These are phyloP conservation scores for Agonopterix alstromeriana DNA, from an alignment of 2,888 invertebrate genomes.

Conservation along the genomic window DNA sequence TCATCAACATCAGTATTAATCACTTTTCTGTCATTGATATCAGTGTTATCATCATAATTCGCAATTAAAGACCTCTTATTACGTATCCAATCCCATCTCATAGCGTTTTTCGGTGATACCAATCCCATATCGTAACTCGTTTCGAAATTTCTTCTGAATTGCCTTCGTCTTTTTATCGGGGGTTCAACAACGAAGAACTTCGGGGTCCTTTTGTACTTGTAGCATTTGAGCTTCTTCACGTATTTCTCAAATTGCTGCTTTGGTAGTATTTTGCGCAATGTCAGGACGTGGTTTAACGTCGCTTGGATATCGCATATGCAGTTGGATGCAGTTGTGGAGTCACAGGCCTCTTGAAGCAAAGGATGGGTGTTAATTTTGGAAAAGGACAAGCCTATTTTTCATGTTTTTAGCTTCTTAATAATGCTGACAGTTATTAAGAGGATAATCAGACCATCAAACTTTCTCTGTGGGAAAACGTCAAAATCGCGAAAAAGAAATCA, in stretches of 20 bases:
- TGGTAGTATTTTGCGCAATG: conserved; percentile 14
- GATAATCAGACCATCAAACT: too few relatives aligned
- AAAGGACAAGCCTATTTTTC: background rate
- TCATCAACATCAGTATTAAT: background rate
- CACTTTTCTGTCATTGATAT: background rate
- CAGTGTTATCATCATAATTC: background rate
- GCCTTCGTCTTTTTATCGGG: background rate
- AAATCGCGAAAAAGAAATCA: too few relatives aligned
- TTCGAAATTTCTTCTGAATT: background rate
- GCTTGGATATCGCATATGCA: conserved; percentile 36
- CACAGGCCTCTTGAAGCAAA: conserved; percentile 55
- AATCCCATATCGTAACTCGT: conserved; percentile 1
- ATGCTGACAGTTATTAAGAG: too few relatives aligned
- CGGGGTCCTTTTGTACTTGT: conserved; percentile 22
- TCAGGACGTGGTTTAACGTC: conserved; percentile 24
- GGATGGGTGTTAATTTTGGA: conserved; percentile 15
- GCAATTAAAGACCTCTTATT: background rate
- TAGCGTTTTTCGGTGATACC: background rate
- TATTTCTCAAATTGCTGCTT: conserved; percentile 23
- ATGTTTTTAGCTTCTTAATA: too few relatives aligned
- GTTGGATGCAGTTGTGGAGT: conserved; percentile 16
- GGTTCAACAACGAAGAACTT: conserved; percentile 19
- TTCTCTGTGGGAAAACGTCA: too few relatives aligned
- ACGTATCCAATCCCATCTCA: conserved; percentile 4
- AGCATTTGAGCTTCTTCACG: conserved; percentile 30